phyloP scores from a whole-genome alignment of 1,140 invertebrate genomes.

The silkworm (Bombyx mori) region ASM3026992v2 NC_085110.1:17366501-17367000 shows the following conservation, averaged over 20 bases:
- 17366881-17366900: neutral
- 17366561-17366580: conserved; percentile 36
- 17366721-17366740: neutral
- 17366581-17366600: conserved; percentile 25
- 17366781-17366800: too few species aligned
- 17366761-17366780: neutral
- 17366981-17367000: too few species aligned
- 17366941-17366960: too few species aligned
- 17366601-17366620: conserved; percentile 24
- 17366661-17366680: conserved; percentile 20
- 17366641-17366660: neutral
- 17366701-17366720: neutral
- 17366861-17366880: neutral
- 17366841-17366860: too few species aligned
- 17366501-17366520: conserved; percentile 31
- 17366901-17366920: too few species aligned
- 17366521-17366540: conserved; percentile 64
- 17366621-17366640: conserved; percentile 13
- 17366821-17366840: too few species aligned
- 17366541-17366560: conserved; percentile 54
- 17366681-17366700: conserved; percentile 8
- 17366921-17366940: too few species aligned
- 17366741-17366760: neutral
- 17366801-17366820: too few species aligned
- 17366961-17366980: too few species aligned